Conservation (phyloP, 2,113 vertebrate species). For the Lota lota region DNA sequence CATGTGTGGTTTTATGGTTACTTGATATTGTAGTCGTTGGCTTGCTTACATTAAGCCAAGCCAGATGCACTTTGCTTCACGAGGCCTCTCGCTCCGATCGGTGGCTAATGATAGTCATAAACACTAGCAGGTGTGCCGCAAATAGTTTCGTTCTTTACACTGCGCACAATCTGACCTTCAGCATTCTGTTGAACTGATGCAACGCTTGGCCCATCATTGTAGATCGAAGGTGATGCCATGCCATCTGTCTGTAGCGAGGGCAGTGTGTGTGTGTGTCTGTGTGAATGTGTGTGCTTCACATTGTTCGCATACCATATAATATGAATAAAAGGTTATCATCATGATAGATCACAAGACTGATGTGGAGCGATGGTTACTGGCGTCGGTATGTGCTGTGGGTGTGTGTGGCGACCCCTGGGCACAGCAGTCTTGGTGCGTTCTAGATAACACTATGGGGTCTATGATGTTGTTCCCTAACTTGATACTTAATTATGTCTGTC, state of each 20-base stretch:
- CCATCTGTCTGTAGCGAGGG: neutral
- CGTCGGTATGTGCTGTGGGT: neutral
- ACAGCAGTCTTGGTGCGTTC: too few relatives aligned
- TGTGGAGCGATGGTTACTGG: too few relatives aligned
- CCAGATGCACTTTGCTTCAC: constrained; percentile 53
- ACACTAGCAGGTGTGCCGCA: constrained; percentile 53
- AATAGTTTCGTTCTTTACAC: constrained; percentile 30
- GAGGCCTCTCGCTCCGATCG: constrained; percentile 43
- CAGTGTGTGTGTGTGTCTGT: constrained; percentile 3
- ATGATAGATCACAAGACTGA: too few relatives aligned
- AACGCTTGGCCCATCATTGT: constrained; percentile 19
- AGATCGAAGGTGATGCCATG: neutral
- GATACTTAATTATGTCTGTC: too few relatives aligned
- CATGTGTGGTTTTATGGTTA: constrained; percentile 68
- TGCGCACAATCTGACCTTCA: constrained; percentile 20
- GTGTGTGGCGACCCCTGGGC: neutral
- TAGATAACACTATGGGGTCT: too few relatives aligned
- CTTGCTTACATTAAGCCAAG: constrained; percentile 55
- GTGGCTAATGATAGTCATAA: constrained; percentile 56
- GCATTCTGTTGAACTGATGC: constrained; percentile 16
- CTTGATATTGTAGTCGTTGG: constrained; percentile 61
- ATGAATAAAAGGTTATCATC: too few relatives aligned
- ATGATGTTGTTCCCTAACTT: too few relatives aligned
- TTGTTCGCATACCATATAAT: too few relatives aligned
- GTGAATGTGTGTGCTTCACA: too few relatives aligned